Base-by-base conservation (phyloP, 2,113 vertebrate species). In the Pampusana beccarii region DNA sequence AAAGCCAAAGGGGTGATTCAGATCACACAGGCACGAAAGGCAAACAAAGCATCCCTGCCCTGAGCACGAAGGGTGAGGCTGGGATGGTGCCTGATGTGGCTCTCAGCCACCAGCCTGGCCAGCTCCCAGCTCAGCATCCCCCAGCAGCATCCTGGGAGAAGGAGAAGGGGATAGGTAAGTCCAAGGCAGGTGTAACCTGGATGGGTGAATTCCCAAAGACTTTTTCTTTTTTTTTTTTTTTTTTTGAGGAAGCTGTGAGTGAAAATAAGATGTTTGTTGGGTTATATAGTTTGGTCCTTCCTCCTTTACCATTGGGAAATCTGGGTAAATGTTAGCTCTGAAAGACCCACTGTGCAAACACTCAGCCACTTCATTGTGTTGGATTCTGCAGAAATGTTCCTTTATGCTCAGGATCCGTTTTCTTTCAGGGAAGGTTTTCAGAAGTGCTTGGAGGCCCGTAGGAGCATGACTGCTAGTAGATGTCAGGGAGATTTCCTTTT, bases 321-420 rank as follows among this genome's bases (percentile, higher is more conserved):
- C 50, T 3, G 5, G 80, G 84, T 85, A 91, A 89, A 87, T 89
- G 69, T 91, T 79, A 72, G 65, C 69, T 74, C 36, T 82, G 51
- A 92, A 77, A 70, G 54, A 66, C 18, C 80, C 80, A 62, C 42
- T 87, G 73, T 91, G 44, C 69, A 84, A 89, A 93, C 6, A 0
- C 53, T 25, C 72, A 86, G 56, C 40, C n/a, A 8, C 51, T 71
- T 80, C 34, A 61, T 40, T 2, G 0, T 3, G 26, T 4, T 74
- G 40, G 51, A 33, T 40, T 56, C 66, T 81, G 29, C 61, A 84
- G 91, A 58, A 84, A 71, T 20, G 4, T 61, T 21, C 71, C 53
- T 78, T 90, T 66, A 36, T 79, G 33, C 28, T 80, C 7, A 4
- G 31, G 28, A 40, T 56, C 77, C 2, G 0, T 57, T 91, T 71